phyloP scores from a whole-genome alignment of 2,797 vertebrate genomes.

The Enteromius afrohamiltoni region DNA sequence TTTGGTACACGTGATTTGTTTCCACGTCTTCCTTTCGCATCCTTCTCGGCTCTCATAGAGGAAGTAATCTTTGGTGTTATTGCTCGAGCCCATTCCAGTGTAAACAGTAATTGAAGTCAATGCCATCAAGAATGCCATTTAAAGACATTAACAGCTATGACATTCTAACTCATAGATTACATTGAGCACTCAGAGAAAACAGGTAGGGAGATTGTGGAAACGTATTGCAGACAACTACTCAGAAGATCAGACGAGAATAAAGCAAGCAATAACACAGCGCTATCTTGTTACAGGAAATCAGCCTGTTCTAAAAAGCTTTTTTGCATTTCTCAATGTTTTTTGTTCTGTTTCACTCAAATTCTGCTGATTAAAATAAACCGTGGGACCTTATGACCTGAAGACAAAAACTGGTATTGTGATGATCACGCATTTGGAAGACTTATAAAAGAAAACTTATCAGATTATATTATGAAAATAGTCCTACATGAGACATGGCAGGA shows the following conservation, averaged over 20 bases:
- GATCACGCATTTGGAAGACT: background rate
- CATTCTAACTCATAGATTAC: slow-evolving; percentile 39
- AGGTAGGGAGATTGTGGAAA: slow-evolving; percentile 20
- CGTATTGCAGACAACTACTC: slow-evolving; percentile 39
- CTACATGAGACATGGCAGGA: background rate
- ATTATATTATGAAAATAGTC: background rate
- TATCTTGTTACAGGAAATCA: slow-evolving; percentile 34
- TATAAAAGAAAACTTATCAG: background rate
- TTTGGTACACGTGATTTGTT: background rate
- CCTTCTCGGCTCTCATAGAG: slow-evolving; percentile 20
- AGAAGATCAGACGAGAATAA: background rate
- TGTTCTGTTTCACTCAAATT: background rate
- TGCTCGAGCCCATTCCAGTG: slow-evolving; percentile 51
- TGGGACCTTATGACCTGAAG: background rate
- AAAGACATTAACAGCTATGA: slow-evolving; percentile 58
- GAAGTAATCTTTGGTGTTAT: slow-evolving; percentile 55
- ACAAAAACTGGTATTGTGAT: background rate
- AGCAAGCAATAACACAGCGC: background rate
- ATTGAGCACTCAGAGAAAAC: slow-evolving; percentile 42
- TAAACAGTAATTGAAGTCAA: slow-evolving; percentile 57
- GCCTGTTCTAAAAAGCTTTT: slow-evolving; percentile 34
- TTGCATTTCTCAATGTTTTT: background rate
- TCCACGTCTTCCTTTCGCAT: background rate
- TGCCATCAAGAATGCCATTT: slow-evolving; percentile 55
- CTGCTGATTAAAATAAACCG: background rate